These are phyloP conservation scores for Prietella phreatophila DNA, from an alignment of 2,113 vertebrate species.

Conservation along the genomic window DNA sequence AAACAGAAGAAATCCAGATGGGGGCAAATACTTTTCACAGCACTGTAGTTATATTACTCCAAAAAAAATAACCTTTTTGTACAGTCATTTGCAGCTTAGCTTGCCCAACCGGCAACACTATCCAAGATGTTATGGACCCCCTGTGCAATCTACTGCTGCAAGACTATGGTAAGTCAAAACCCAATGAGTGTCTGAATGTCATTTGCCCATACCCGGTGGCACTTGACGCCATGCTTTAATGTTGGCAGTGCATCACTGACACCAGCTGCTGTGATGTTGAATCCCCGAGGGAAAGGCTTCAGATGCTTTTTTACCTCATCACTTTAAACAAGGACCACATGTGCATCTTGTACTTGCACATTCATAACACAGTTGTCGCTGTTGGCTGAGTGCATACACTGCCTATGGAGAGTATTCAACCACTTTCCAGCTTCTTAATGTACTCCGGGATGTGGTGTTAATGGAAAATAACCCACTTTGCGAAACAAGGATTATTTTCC, in stretches of 20 bases:
- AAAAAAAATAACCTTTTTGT: not conserved
- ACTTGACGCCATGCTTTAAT: constrained; percentile 62
- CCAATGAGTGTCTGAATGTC: constrained; percentile 35
- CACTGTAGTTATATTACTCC: not conserved
- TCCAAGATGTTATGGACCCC: not conserved
- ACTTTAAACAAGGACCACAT: constrained; percentile 66
- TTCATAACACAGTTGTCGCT: constrained; percentile 26
- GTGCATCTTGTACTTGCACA: constrained; percentile 51
- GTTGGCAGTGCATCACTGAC: constrained; percentile 61
- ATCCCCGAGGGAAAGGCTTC: constrained; percentile 62
- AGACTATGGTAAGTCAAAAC: not conserved
- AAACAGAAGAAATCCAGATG: too few relatives aligned
- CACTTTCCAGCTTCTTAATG: not conserved
- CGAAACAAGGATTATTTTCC: not conserved
- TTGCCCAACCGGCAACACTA: not conserved
- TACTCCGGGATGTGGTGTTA: not conserved
- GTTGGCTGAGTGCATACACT: constrained; percentile 8
- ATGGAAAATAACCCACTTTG: not conserved
- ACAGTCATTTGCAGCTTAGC: not conserved
- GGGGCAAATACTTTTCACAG: too few relatives aligned
- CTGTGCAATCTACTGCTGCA: not conserved
- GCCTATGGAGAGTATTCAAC: not conserved
- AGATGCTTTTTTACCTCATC: constrained; percentile 64
- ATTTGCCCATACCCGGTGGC: constrained; percentile 49
- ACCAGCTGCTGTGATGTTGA: constrained; percentile 64